A percentile compares a stretch with the other conserved stretches of the same genome.
Conservation (phyloP, 2,113 vertebrate genomes). For the Nansenia antarctica region DNA sequence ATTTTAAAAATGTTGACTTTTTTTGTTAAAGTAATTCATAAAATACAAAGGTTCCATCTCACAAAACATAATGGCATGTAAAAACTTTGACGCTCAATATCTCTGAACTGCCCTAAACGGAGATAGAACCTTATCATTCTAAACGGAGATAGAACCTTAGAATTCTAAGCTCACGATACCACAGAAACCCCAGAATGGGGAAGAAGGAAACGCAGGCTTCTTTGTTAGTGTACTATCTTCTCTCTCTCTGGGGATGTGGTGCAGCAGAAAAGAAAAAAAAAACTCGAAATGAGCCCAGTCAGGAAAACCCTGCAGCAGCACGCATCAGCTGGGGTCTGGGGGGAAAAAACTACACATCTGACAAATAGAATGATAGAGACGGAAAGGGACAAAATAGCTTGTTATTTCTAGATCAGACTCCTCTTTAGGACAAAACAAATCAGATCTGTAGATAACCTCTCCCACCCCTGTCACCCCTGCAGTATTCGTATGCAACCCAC, state of each 20-base stretch:
- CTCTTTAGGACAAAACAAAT: not conserved
- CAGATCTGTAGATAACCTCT: not conserved
- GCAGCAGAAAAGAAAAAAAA: constrained; percentile 4
- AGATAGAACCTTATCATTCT: no score
- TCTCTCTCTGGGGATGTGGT: constrained; percentile 8
- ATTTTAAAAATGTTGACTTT: no score
- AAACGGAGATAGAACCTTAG: no score
- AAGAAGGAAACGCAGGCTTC: no score
- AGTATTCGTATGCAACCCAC: not conserved
- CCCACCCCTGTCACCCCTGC: not conserved
- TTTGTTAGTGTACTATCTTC: not conserved
- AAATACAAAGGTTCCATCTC: no score
- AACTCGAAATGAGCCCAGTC: constrained; percentile 20
- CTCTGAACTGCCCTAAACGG: no score
- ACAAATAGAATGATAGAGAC: not conserved
- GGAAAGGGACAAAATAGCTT: not conserved
- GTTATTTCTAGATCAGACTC: not conserved
- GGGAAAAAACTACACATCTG: not conserved
- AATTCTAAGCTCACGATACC: no score
- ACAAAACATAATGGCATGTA: no score
- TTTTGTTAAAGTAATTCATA: no score
- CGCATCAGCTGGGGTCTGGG: constrained; percentile 19
- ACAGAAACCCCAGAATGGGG: no score
- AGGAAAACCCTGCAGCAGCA: constrained; percentile 26
- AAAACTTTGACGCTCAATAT: no score